Conservation (phyloP, 2,113 vertebrate species). For the Numida meleagris region DNA sequence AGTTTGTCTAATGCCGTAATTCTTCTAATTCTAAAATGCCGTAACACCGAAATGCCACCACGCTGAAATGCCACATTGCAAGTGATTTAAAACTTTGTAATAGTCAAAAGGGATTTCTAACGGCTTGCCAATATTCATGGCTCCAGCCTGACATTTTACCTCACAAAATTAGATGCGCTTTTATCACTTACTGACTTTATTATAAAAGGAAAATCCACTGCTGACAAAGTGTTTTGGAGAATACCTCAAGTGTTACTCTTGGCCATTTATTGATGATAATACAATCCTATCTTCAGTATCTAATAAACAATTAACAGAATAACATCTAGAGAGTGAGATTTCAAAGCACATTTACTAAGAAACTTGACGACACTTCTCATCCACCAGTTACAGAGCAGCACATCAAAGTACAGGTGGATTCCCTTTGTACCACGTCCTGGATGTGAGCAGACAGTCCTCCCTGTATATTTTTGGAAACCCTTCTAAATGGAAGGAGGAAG, state of each 20-base stretch:
- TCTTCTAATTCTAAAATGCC: background rate
- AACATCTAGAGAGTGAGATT: background rate
- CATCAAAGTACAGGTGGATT: background rate
- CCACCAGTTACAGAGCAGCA: rapidly evolving
- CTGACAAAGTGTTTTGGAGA: background rate
- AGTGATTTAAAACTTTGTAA: background rate
- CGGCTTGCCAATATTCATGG: background rate
- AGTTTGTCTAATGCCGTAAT: background rate
- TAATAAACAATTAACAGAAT: background rate
- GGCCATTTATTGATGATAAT: background rate
- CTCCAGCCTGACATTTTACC: background rate
- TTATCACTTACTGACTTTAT: background rate
- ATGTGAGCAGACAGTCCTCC: background rate
- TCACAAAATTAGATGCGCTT: background rate
- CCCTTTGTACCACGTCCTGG: background rate
- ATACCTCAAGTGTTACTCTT: background rate
- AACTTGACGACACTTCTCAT: background rate
- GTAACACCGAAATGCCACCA: background rate
- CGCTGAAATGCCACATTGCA: background rate
- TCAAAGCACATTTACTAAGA: background rate
- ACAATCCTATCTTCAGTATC: background rate
- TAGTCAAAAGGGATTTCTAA: background rate
- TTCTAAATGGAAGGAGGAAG: background rate
- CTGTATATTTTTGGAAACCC: background rate
- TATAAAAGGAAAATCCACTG: background rate